These are phyloP conservation scores for Grammomys dolichurus DNA, from an alignment of 2,113 vertebrate species.

Conservation along the genomic window DNA sequence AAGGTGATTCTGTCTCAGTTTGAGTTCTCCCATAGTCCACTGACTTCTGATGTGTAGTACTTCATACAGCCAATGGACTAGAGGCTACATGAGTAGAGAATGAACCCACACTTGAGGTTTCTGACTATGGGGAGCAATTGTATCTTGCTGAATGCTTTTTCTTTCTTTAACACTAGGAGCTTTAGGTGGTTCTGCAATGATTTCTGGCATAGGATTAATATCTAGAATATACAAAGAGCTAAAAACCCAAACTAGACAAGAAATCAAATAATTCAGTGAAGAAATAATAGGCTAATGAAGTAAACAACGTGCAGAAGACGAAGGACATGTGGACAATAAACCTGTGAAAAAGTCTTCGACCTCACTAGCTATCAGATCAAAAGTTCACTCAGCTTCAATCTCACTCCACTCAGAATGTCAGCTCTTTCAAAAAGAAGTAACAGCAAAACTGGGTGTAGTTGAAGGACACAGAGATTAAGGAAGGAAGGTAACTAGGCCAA, in stretches of 20 bases:
- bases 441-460: background rate
- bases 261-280: background rate
- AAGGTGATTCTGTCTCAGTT: background rate
- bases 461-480: background rate
- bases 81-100: background rate
- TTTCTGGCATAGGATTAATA: background rate
- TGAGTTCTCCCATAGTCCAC: background rate
- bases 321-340: too few relatives aligned
- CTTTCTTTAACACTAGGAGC: constrained; percentile 5
- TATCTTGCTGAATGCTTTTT: constrained; percentile 35
- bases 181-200: background rate
- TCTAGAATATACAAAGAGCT: background rate
- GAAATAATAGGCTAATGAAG: too few relatives aligned
- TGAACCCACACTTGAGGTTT: background rate
- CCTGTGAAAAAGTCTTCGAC: background rate
- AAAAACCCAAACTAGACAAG: background rate
- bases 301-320: background rate
- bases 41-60: background rate
- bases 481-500: background rate
- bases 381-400: background rate
- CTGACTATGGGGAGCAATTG: background rate
- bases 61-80: background rate
- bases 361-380: background rate
- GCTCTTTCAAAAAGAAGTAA: background rate
- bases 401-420: background rate